A percentile compares a stretch with the other conserved stretches of the same genome.
Evolutionary conservation across 1,140 invertebrate species (phyloP).

Genomic region (Parasteatoda tepidariorum): DNA sequence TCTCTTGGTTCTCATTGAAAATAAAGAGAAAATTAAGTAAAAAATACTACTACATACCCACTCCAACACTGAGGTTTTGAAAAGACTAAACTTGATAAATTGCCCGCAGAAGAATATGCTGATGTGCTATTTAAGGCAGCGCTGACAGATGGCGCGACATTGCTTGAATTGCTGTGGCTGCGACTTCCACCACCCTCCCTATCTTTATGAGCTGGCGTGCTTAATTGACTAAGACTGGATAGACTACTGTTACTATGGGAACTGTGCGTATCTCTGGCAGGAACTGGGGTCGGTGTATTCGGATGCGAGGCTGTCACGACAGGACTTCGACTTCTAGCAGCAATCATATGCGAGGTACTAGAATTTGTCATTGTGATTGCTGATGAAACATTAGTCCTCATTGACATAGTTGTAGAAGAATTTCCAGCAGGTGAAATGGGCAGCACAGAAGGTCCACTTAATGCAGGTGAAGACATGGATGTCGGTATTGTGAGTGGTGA

Average conservation of each 20-base stretch:
- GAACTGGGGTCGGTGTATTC: constrained; percentile 50
- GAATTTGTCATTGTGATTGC: constrained; percentile 2
- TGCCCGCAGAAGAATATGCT: constrained; percentile 37
- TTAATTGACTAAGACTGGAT: constrained; percentile 77
- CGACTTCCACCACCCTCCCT: constrained; percentile 71
- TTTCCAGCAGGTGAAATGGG: constrained; percentile 9
- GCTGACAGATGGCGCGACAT: constrained; percentile 44
- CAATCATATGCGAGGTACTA: constrained; percentile 1
- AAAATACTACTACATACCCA: no score
- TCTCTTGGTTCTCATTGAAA: no score
- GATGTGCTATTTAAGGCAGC: constrained; percentile 32
- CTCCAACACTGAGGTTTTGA: constrained; percentile 62
- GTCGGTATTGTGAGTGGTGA: constrained; percentile 33
- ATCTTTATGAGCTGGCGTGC: constrained; percentile 37
- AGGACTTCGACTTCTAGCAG: constrained; percentile 21
- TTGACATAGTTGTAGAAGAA: neutral
- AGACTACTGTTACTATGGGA: constrained; percentile 75
- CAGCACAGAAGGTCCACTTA: constrained; percentile 8
- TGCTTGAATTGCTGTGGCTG: constrained; percentile 59
- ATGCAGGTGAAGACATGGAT: constrained; percentile 17
- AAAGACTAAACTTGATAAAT: constrained; percentile 61
- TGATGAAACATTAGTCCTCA: constrained; percentile 5
- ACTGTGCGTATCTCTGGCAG: constrained; percentile 54
- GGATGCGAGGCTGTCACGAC: constrained; percentile 41
- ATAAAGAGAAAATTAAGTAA: no score